Percentiles rank a stretch among this genome's conserved stretches.
Conservation (phyloP, 2,113 vertebrate species). For the Pelusios castaneus region DNA sequence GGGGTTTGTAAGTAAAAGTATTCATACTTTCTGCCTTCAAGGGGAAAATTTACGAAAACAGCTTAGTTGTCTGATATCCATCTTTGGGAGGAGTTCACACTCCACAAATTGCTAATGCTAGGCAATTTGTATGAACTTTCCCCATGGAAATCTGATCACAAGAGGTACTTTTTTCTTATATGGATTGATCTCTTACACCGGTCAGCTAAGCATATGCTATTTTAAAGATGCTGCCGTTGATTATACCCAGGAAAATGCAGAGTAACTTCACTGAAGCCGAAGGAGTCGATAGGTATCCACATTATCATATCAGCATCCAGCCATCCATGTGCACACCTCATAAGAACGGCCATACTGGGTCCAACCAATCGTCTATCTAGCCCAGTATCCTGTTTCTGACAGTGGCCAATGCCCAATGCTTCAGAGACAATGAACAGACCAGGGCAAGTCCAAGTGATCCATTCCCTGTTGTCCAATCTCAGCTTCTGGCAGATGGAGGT, state of each 20-base stretch:
- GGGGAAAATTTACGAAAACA: background rate
- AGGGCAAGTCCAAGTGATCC: background rate
- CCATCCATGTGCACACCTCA: background rate
- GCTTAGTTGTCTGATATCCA: background rate
- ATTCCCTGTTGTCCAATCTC: background rate
- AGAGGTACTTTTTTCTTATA: background rate
- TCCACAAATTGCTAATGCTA: background rate
- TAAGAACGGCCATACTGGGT: background rate
- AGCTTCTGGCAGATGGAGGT: background rate
- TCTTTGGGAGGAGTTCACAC: background rate
- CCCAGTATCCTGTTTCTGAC: background rate
- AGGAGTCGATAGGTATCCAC: background rate
- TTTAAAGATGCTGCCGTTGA: background rate
- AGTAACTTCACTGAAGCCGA: background rate
- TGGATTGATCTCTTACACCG: background rate
- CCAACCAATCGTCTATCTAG: background rate
- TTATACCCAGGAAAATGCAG: background rate
- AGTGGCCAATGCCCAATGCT: background rate
- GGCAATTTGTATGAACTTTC: background rate
- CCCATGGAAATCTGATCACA: background rate
- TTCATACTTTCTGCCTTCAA: background rate
- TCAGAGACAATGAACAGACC: background rate
- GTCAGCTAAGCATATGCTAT: background rate
- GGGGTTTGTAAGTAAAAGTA: background rate
- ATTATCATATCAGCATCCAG: background rate